A percentile compares a stretch with the other conserved stretches of the same genome.
phyloP scores from a whole-genome alignment of 2,797 vertebrate species.

The Urosaurus nigricauda region DNA sequence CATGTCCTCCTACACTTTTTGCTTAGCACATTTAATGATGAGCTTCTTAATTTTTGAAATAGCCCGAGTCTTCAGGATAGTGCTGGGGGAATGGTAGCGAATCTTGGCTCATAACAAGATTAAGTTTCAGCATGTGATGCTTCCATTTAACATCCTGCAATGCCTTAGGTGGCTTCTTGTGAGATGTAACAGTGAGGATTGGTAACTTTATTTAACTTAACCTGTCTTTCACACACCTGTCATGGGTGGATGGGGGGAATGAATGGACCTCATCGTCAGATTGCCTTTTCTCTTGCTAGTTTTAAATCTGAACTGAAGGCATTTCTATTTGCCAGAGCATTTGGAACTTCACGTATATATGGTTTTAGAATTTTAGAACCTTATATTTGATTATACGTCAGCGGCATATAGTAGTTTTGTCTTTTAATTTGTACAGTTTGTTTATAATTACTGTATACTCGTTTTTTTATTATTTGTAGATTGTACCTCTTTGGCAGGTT shows the following conservation, averaged over 20 bases:
- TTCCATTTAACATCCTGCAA: background rate
- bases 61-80: background rate
- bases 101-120: background rate
- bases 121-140: background rate
- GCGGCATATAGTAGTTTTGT: no score
- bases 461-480: no score
- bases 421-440: no score
- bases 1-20: background rate
- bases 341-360: no score
- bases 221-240: background rate
- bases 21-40: background rate
- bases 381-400: no score
- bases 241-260: background rate
- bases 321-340: no score
- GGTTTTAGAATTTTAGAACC: no score
- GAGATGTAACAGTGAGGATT: conserved; percentile 8
- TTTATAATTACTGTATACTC: no score
- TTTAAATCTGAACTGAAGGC: no score
- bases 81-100: background rate
- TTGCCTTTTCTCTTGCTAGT: no score
- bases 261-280: no score
- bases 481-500: no score
- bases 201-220: background rate
- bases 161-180: background rate
- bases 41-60: conserved; percentile 24